phyloP scores from a whole-genome alignment of 2,113 vertebrate genomes.

The Saimiri boliviensis region DNA sequence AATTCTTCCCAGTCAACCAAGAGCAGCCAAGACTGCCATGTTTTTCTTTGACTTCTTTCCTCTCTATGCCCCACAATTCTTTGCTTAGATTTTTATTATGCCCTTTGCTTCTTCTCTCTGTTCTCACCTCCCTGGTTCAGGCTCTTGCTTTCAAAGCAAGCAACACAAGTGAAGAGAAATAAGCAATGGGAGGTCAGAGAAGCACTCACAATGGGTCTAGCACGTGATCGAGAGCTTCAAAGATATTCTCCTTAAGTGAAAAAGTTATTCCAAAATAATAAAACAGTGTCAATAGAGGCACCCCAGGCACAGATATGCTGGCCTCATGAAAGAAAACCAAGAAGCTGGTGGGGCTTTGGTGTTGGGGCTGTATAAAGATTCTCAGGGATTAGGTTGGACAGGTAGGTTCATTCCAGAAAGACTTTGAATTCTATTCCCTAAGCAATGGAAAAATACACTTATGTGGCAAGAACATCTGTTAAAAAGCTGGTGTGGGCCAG shows the following conservation, averaged over 20 bases:
- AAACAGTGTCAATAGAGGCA: background rate
- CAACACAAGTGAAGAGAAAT: background rate
- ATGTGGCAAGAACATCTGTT: background rate
- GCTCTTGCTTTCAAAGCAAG: constrained; percentile 22
- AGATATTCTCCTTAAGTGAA: background rate
- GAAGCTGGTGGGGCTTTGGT: background rate
- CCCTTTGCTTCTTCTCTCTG: background rate
- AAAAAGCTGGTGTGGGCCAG: background rate
- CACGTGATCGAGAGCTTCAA: background rate
- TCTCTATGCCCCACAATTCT: background rate
- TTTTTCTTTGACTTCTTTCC: background rate
- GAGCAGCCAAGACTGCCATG: background rate
- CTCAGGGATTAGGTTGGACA: background rate
- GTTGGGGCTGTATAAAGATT: background rate
- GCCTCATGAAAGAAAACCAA: background rate
- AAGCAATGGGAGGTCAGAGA: background rate
- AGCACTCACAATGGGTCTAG: background rate
- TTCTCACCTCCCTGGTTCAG: background rate
- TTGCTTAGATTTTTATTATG: background rate
- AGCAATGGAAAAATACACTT: constrained; percentile 1
- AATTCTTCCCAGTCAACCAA: background rate
- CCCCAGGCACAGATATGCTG: background rate
- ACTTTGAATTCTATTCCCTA: constrained; percentile 26
- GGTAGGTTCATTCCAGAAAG: background rate
- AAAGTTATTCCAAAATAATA: background rate